Evolutionary conservation across 2,797 vertebrate genomes (phyloP).

Genomic region (Gallinago solitaria): DNA sequence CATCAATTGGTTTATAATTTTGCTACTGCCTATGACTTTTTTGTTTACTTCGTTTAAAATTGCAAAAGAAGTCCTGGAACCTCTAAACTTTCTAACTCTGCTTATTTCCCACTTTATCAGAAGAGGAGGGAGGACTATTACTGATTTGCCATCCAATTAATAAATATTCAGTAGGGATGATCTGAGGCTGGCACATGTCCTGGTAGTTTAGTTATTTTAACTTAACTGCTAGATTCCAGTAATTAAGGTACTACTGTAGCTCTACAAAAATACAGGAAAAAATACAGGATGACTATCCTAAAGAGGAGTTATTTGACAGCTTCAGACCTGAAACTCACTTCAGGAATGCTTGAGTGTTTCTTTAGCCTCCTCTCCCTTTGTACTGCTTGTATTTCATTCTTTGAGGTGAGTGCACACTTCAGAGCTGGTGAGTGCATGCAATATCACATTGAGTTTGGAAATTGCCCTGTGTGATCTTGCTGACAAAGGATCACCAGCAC

Average conservation of each 20-base stretch:
- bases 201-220: neutral
- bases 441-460: neutral
- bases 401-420: neutral
- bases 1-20: neutral
- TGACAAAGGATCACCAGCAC: neutral
- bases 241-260: neutral
- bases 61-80: neutral
- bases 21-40: neutral
- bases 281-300: neutral
- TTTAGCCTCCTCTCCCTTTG: neutral
- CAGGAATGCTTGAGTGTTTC: neutral
- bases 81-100: neutral
- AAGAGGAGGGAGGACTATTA: neutral
- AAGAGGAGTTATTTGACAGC: neutral
- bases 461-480: neutral
- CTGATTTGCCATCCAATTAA: neutral
- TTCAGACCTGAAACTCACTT: neutral
- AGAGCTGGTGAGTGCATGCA: neutral
- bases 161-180: neutral
- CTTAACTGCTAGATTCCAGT: neutral
- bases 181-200: neutral
- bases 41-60: neutral
- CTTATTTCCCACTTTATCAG: neutral
- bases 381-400: neutral
- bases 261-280: neutral